Evolutionary conservation across 35 echinoderm and acorn worm species (phyloP).

Genomic region (Hemicentrotus pulcherrimus): DNA sequence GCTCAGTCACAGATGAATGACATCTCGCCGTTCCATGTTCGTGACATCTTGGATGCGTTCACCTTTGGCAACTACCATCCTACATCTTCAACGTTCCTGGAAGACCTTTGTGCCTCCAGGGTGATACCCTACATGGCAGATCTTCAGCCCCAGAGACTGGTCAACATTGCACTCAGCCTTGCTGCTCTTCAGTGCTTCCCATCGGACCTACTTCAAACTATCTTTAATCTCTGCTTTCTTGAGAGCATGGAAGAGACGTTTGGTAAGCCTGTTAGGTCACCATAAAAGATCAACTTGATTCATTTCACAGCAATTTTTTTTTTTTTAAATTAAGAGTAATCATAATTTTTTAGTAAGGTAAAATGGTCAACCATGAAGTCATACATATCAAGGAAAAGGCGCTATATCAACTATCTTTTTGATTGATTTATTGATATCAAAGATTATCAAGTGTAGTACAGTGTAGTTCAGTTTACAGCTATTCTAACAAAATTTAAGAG

Average conservation of each 20-base stretch:
- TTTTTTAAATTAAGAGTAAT: too few relatives aligned
- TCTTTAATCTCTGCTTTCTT: conserved; percentile 52
- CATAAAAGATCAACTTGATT: neutral
- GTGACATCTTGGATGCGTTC: conserved; percentile 45
- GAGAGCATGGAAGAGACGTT: conserved; percentile 22
- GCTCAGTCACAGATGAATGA: conserved; percentile 4
- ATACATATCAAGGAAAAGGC: too few relatives aligned
- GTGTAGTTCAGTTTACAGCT: too few relatives aligned
- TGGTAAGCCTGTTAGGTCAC: neutral
- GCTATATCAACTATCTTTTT: too few relatives aligned
- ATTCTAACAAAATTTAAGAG: too few relatives aligned
- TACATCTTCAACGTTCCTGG: neutral
- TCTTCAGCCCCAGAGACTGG: conserved; percentile 26
- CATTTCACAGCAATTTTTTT: too few relatives aligned
- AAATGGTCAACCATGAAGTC: too few relatives aligned
- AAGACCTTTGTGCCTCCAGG: conserved; percentile 9
- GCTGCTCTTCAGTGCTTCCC: conserved; percentile 56
- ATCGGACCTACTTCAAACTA: conserved; percentile 22
- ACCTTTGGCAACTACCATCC: conserved; percentile 40
- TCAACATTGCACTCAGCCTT: conserved; percentile 38
- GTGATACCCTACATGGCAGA: conserved; percentile 42
- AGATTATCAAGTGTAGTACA: too few relatives aligned
- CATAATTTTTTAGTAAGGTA: too few relatives aligned
- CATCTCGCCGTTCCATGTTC: conserved; percentile 56
- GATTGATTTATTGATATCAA: too few relatives aligned